Evolutionary conservation across 1,140 invertebrate genomes (phyloP).

Genomic region (Oreohelix idahoensis): DNA sequence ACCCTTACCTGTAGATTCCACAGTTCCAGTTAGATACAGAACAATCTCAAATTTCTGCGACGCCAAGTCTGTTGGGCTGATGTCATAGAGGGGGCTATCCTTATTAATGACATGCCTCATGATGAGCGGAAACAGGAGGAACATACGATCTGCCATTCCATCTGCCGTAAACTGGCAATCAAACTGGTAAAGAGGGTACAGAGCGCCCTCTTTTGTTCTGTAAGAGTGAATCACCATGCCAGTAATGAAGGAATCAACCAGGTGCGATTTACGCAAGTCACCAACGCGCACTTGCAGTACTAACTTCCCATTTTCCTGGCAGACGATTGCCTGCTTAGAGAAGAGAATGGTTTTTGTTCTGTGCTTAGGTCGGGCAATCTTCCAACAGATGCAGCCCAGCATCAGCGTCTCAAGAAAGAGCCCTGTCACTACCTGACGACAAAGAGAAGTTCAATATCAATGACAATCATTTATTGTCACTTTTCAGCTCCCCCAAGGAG

Average conservation of each 20-base stretch:
- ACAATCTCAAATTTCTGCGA: slow-evolving; percentile 94
- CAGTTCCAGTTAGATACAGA: slow-evolving; percentile 90
- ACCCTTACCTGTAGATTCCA: slow-evolving; percentile 68
- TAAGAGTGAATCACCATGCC: slow-evolving; percentile 72
- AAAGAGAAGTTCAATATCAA: slow-evolving; percentile 21
- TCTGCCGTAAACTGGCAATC: slow-evolving; percentile 80
- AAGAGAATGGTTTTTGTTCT: slow-evolving; percentile 69
- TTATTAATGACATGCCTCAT: slow-evolving; percentile 87
- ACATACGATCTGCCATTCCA: slow-evolving; percentile 86
- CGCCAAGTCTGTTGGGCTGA: slow-evolving; percentile 88
- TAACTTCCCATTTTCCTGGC: slow-evolving; percentile 82
- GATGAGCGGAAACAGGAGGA: slow-evolving; percentile 93
- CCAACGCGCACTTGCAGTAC: slow-evolving; percentile 83
- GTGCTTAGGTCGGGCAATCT: slow-evolving; percentile 67
- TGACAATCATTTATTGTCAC: too few species aligned
- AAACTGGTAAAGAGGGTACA: slow-evolving; percentile 57
- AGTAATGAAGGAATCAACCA: slow-evolving; percentile 79
- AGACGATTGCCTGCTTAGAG: slow-evolving; percentile 66
- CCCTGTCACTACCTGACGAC: slow-evolving; percentile 65
- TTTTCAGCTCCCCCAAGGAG: too few species aligned
- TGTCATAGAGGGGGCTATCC: slow-evolving; percentile 87
- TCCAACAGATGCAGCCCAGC: slow-evolving; percentile 70
- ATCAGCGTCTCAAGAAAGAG: slow-evolving; percentile 68
- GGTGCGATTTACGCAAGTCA: slow-evolving; percentile 68
- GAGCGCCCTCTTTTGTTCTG: slow-evolving; percentile 57